A percentile compares a stretch with the other conserved stretches of the same genome.
Evolutionary conservation across 1,140 invertebrate species (phyloP).

Genomic region (Aethina tumida): DNA sequence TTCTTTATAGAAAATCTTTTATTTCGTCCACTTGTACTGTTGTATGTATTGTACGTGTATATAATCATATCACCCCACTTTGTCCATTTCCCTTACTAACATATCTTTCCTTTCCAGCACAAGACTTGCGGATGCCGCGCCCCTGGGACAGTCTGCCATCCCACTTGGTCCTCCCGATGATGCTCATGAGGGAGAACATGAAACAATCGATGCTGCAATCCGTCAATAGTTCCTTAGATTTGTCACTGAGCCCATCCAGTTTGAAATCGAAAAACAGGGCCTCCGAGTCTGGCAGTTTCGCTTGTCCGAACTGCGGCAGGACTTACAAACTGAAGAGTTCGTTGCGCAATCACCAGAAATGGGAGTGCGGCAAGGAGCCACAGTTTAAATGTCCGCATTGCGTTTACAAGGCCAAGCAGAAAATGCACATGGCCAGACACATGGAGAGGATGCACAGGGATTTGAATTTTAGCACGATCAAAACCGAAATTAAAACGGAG

Average conservation of each 20-base stretch:
- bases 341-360: conserved; percentile 75
- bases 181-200: conserved; percentile 36
- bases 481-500: conserved; percentile 24
- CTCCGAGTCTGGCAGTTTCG: conserved; percentile 42
- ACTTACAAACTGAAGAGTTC: conserved; percentile 78
- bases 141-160: conserved; percentile 32
- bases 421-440: conserved; percentile 61
- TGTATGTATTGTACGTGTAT: too few relatives aligned
- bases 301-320: conserved; percentile 67
- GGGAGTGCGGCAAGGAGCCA: conserved; percentile 63
- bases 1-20: too few relatives aligned
- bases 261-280: neutral
- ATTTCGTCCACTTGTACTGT: conserved; percentile 8
- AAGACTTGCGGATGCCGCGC: conserved; percentile 29
- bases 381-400: conserved; percentile 46
- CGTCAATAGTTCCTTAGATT: conserved; percentile 12
- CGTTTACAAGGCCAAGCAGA: conserved; percentile 42
- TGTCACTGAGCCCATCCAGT: conserved; percentile 13
- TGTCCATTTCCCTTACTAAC: conserved; percentile 6
- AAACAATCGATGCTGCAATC: conserved; percentile 34
- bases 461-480: conserved; percentile 33
- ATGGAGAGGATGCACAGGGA: conserved; percentile 77
- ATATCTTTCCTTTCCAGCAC: conserved; percentile 30
- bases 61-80: neutral
- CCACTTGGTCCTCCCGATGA: conserved; percentile 35